These are phyloP conservation scores for Lomographa bimaculata DNA, from an alignment of 2,888 invertebrate species.

Conservation along the genomic window DNA sequence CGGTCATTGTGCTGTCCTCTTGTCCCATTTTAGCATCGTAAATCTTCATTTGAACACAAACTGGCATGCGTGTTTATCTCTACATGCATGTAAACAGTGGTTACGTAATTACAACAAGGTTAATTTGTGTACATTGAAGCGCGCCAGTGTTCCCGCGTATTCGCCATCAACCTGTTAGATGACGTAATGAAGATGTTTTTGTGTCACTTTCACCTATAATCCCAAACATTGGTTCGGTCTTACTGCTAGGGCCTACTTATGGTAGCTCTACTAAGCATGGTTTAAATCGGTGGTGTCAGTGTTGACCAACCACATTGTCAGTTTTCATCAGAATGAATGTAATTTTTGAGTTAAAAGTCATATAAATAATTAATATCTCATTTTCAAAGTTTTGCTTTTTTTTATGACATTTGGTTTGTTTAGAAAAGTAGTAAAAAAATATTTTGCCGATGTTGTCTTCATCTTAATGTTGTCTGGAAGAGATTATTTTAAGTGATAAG, in stretches of 20 bases:
- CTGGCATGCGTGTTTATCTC: constrained; percentile 23
- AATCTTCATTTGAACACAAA: background rate
- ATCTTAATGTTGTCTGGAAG: no score
- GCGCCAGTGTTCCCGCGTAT: constrained; percentile 64
- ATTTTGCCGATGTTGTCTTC: no score
- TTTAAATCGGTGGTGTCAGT: no score
- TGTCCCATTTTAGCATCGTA: constrained; percentile 51
- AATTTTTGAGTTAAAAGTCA: no score
- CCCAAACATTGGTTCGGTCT: constrained; percentile 7
- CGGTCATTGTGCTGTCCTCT: constrained; percentile 52
- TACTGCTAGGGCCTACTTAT: background rate
- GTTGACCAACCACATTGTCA: background rate
- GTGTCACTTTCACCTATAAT: constrained; percentile 61
- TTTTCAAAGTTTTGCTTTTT: no score
- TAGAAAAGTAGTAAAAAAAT: no score
- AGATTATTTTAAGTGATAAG: no score
- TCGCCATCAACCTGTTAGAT: constrained; percentile 51
- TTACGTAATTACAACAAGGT: constrained; percentile 59
- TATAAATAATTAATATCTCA: no score
- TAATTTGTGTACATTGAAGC: constrained; percentile 39
- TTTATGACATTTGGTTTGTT: no score
- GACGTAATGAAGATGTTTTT: constrained; percentile 64
- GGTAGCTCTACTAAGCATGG: no score
- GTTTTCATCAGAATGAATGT: background rate
- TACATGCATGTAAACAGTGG: constrained; percentile 51